Percentiles rank a stretch among this genome's conserved stretches.
phyloP scores from a whole-genome alignment of 2,797 vertebrate species.

The Sphaeramia orbicularis region DNA sequence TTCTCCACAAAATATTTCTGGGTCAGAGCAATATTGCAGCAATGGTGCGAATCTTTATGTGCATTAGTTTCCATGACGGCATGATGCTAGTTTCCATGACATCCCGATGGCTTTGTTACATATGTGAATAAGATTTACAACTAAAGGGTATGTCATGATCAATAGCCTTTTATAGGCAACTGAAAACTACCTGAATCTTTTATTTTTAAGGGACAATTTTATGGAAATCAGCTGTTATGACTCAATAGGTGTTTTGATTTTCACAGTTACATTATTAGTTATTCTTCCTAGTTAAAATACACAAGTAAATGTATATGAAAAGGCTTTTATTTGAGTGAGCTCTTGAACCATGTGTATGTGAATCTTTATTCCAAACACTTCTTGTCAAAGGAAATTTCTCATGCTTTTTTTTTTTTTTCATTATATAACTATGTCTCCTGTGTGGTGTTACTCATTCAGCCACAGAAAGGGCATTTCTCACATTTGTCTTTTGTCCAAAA shows the following conservation, averaged over 20 bases:
- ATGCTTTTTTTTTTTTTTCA: too few species aligned
- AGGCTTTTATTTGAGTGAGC: not conserved
- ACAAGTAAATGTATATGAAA: not conserved
- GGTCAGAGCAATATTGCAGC: not conserved
- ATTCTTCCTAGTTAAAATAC: not conserved
- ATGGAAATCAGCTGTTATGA: not conserved
- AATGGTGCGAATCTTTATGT: slow-evolving; percentile 8
- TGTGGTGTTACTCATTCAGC: not conserved
- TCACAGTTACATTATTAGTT: not conserved
- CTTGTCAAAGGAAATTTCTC: not conserved
- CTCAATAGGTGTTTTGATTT: not conserved
- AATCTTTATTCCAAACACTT: not conserved
- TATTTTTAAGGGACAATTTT: not conserved
- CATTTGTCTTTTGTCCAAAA: not conserved
- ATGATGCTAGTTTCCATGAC: slow-evolving; percentile 17
- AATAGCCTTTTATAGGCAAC: not conserved
- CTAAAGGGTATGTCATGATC: slow-evolving; percentile 9
- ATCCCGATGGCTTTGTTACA: slow-evolving; percentile 16
- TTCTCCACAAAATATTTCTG: not conserved
- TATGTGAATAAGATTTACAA: slow-evolving; percentile 29
- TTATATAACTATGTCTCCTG: too few species aligned
- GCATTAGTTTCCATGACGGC: slow-evolving; percentile 49
- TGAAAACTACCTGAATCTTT: not conserved
- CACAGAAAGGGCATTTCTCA: slow-evolving; percentile 5
- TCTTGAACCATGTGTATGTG: not conserved